Conservation (phyloP, 2,888 invertebrate species). For the Pristionchus arcanus region DNA sequence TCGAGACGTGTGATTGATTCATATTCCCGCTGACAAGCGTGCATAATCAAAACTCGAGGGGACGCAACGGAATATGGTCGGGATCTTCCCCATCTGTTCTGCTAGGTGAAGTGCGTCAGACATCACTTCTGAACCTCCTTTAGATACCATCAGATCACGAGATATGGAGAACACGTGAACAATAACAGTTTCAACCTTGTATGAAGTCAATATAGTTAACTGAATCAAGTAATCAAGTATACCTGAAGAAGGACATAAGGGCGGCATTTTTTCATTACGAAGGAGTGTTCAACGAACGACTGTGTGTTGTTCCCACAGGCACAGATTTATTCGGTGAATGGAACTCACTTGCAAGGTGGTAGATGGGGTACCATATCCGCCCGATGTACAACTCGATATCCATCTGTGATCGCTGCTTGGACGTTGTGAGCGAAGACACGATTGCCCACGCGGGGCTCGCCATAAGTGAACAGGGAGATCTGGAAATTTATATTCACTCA, state of each 20-base stretch:
- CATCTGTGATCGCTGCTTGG: conserved; percentile 48
- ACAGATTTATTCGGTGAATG: no score
- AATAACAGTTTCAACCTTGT: no score
- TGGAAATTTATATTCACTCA: conserved; percentile 8
- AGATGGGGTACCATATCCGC: conserved; percentile 64
- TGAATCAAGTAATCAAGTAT: no score
- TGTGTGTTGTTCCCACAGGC: no score
- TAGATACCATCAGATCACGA: no score
- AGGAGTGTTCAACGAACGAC: no score
- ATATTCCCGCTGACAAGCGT: no score
- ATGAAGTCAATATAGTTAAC: no score
- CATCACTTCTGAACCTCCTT: not conserved
- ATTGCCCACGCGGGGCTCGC: conserved; percentile 65
- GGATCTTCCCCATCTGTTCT: not conserved
- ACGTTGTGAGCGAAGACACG: conserved; percentile 60
- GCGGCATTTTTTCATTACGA: no score
- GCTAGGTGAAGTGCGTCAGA: not conserved
- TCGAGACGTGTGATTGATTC: not conserved
- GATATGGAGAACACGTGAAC: not conserved
- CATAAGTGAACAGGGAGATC: conserved; percentile 62
- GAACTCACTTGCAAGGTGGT: conserved; percentile 60
- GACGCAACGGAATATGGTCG: not conserved
- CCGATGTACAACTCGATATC: conserved; percentile 60
- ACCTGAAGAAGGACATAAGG: no score
- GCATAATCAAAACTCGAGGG: not conserved